Evolutionary conservation across 2,113 vertebrate species (phyloP).

Genomic region (Phalacrocorax aristotelis): DNA sequence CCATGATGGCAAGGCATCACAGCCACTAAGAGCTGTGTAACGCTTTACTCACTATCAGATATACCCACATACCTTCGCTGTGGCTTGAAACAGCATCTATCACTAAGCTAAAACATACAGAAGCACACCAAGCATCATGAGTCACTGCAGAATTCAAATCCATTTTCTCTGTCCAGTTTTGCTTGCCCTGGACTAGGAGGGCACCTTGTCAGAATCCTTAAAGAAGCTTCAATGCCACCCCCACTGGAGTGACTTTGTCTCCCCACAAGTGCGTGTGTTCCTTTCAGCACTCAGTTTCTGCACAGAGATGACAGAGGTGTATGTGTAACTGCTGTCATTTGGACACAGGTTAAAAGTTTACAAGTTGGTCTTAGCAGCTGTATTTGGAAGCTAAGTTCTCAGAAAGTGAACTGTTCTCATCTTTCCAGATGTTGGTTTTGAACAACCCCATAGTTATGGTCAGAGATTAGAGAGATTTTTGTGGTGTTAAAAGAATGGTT

Average conservation of each 20-base stretch:
- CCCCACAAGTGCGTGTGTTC: background rate
- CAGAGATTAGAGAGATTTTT: constrained; percentile 1
- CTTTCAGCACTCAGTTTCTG: background rate
- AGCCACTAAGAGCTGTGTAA: background rate
- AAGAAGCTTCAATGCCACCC: background rate
- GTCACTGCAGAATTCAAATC: background rate
- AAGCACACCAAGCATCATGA: background rate
- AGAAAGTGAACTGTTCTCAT: background rate
- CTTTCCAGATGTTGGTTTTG: background rate
- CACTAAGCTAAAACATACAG: background rate
- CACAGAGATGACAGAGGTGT: background rate
- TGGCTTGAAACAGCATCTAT: background rate
- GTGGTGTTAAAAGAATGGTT: background rate
- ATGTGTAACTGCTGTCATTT: background rate
- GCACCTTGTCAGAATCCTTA: background rate
- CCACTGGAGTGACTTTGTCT: background rate
- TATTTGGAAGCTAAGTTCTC: background rate
- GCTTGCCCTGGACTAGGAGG: background rate
- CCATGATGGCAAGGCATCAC: background rate
- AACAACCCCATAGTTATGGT: background rate
- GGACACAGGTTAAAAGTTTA: background rate
- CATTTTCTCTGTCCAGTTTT: constrained; percentile 3
- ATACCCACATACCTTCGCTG: background rate
- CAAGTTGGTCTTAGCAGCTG: background rate
- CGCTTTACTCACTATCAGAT: background rate